These are phyloP conservation scores for Silurus asotus DNA, from an alignment of 2,113 vertebrate species.

Conservation along the genomic window DNA sequence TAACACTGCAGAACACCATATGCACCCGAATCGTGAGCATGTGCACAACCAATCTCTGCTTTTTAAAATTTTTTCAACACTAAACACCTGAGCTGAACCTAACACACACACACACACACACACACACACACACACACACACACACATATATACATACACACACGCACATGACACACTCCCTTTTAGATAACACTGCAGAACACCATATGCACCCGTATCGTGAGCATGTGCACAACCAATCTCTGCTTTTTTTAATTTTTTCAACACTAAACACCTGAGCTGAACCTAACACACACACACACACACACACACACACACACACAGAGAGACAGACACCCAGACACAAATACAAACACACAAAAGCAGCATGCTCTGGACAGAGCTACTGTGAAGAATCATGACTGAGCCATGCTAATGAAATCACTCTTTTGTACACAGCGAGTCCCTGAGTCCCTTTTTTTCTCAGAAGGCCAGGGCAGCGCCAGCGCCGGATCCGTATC, in stretches of 20 bases:
- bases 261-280: not conserved
- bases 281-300: constrained; percentile 13
- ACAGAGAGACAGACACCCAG: not conserved
- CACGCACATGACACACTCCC: not conserved
- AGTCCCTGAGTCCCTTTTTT: constrained; percentile 17
- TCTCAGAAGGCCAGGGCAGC: constrained; percentile 24
- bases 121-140: constrained; percentile 7
- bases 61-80: not conserved
- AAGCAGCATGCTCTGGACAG: not conserved
- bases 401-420: constrained; percentile 45
- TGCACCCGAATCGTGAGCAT: constrained; percentile 6
- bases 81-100: constrained; percentile 15
- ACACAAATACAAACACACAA: too few relatives aligned
- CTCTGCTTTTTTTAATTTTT: not conserved
- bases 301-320: constrained; percentile 12
- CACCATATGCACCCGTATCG: constrained; percentile 14
- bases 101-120: constrained; percentile 9
- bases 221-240: not conserved
- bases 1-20: constrained; percentile 26
- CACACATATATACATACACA: too few relatives aligned
- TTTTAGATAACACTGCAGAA: constrained; percentile 13
- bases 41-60: not conserved
- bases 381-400: constrained; percentile 30
- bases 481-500: constrained; percentile 37
- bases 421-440: constrained; percentile 33